Conservation (phyloP, 2,797 vertebrate species). For the Staurois parvus region DNA sequence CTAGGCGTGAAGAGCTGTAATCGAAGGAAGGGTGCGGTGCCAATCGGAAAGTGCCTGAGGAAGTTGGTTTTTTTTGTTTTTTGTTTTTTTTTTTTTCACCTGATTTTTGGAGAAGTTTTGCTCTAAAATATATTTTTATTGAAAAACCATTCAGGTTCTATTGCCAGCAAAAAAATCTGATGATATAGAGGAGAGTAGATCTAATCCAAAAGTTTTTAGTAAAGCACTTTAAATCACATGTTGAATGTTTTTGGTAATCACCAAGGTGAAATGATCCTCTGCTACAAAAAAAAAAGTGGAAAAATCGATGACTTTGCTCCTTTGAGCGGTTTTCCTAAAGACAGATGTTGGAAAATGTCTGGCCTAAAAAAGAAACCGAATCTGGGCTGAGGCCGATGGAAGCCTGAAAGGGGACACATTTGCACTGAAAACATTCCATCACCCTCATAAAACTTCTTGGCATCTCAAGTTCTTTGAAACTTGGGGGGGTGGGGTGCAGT, state of each 20-base stretch:
- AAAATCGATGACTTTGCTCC: background rate
- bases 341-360: background rate
- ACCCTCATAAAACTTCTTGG: constrained; percentile 52
- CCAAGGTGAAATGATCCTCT: background rate
- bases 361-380: background rate
- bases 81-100: constrained; percentile 15
- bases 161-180: background rate
- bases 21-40: constrained; percentile 51
- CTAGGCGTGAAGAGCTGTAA: constrained; percentile 44
- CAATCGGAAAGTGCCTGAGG: constrained; percentile 1
- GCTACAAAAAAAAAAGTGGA: background rate
- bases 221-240: background rate
- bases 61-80: too few species aligned
- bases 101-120: background rate
- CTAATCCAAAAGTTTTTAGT: background rate
- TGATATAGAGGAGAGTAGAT: background rate
- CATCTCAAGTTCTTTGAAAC: background rate
- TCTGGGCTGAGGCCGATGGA: background rate
- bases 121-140: background rate
- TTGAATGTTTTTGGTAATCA: too few species aligned
- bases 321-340: background rate
- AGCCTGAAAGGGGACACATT: constrained; percentile 19
- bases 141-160: background rate
- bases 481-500: constrained; percentile 23
- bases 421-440: constrained; percentile 28